Evolutionary conservation across 2,113 vertebrate genomes (phyloP).

Genomic region (Spermophilus dauricus): DNA sequence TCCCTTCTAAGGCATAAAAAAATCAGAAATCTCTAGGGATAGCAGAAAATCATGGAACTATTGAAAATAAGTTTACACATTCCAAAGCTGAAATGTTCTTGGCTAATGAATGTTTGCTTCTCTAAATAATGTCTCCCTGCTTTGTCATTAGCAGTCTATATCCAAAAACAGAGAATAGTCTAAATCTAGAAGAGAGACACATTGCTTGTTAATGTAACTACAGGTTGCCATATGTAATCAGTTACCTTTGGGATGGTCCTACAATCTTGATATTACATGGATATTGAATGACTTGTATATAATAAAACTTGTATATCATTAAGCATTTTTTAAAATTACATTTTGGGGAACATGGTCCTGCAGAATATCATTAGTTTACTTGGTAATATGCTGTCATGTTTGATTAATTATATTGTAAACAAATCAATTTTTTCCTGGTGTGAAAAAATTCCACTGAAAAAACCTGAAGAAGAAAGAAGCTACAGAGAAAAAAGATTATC

Average conservation of each 20-base stretch:
- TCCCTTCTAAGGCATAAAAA: conserved; percentile 58
- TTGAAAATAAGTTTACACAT: background rate
- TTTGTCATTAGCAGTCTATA: conserved; percentile 3
- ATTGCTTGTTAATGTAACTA: background rate
- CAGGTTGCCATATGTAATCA: background rate
- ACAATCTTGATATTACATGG: conserved; percentile 68
- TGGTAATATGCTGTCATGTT: conserved; percentile 8
- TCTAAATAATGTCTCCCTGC: background rate
- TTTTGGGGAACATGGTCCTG: background rate
- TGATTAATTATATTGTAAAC: conserved; percentile 54
- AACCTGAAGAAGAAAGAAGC: background rate
- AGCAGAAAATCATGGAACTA: background rate
- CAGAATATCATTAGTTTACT: background rate
- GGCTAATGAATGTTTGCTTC: conserved; percentile 23
- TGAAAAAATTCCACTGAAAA: conserved; percentile 2
- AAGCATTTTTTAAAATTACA: background rate
- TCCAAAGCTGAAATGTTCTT: background rate
- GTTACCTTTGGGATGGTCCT: conserved; percentile 43
- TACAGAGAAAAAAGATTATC: background rate
- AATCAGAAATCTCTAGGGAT: conserved; percentile 39
- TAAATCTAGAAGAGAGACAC: background rate
- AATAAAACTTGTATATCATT: background rate
- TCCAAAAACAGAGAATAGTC: conserved; percentile 5
- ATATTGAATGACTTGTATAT: conserved; percentile 12
- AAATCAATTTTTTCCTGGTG: conserved; percentile 45